phyloP scores from a whole-genome alignment of 1,140 invertebrate genomes.

The Choristoneura fumiferana region DNA sequence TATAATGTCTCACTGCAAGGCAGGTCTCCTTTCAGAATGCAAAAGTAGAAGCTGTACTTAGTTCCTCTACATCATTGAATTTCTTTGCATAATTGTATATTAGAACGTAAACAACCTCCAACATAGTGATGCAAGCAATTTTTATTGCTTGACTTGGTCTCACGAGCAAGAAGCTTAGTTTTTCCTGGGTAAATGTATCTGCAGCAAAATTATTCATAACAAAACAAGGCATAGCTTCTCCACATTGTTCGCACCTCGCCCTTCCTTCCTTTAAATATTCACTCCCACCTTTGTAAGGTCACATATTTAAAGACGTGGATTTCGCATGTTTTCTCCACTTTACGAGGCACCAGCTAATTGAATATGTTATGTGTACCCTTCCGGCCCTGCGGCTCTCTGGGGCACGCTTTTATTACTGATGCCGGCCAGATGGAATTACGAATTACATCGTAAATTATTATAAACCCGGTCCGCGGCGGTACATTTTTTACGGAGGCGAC shows the following conservation, averaged over 20 bases:
- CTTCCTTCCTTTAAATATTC: not conserved
- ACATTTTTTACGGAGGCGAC: no score
- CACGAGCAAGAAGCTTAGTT: no score
- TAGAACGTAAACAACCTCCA: no score
- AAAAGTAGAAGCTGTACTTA: no score
- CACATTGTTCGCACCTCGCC: not conserved
- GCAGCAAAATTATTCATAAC: no score
- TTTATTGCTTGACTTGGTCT: no score
- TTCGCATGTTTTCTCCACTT: conserved; percentile 1
- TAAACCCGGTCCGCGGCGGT: not conserved
- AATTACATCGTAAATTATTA: conserved; percentile 8
- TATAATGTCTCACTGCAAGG: no score
- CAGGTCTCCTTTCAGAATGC: no score
- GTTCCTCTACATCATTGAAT: no score
- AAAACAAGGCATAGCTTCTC: not conserved
- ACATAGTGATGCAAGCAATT: no score
- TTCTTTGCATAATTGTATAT: no score
- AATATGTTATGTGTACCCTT: conserved; percentile 12
- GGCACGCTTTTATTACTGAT: conserved; percentile 8
- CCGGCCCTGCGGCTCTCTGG: not conserved
- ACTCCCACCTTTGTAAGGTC: not conserved
- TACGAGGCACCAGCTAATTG: not conserved
- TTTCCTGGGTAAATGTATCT: no score
- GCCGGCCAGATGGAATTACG: conserved; percentile 10
- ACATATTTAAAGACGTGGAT: not conserved